These are phyloP conservation scores for Thrips palmi DNA, from an alignment of 1,140 invertebrate genomes.

Conservation along the genomic window DNA sequence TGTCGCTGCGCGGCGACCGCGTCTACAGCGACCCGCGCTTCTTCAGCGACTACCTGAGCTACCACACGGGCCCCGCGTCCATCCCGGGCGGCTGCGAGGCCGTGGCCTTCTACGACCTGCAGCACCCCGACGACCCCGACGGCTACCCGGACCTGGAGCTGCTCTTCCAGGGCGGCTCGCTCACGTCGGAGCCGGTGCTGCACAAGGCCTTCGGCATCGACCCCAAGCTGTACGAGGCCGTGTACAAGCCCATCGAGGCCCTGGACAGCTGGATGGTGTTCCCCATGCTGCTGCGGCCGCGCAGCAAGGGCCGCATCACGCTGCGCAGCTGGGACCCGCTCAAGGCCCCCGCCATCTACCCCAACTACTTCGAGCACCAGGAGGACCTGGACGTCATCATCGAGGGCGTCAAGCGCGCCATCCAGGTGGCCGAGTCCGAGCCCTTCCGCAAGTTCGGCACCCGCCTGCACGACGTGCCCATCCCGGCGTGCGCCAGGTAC, in stretches of 20 bases:
- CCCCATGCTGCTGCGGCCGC: slow-evolving; percentile 27
- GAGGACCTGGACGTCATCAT: slow-evolving; percentile 22
- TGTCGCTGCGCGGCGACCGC: slow-evolving; percentile 14
- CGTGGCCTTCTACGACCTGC: slow-evolving; percentile 51
- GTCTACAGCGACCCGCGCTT: slow-evolving; percentile 16
- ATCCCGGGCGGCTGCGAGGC: slow-evolving; percentile 66
- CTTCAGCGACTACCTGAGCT: slow-evolving; percentile 27
- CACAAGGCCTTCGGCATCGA: slow-evolving; percentile 32
- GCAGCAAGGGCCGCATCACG: slow-evolving; percentile 36
- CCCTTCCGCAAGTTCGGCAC: slow-evolving; percentile 25
- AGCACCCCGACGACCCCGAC: slow-evolving; percentile 35
- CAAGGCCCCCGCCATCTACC: slow-evolving; percentile 52
- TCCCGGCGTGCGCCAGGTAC: slow-evolving; percentile 35
- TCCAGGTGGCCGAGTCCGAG: slow-evolving; percentile 17
- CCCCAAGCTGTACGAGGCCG: slow-evolving; percentile 20
- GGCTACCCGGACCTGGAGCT: slow-evolving; percentile 59
- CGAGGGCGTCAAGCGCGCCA: slow-evolving; percentile 19
- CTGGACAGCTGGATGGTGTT: slow-evolving; percentile 21
- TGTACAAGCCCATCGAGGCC: slow-evolving; percentile 21
- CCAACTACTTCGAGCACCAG: slow-evolving; percentile 35
- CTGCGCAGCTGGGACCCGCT: slow-evolving; percentile 28
- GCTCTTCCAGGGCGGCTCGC: slow-evolving; percentile 35
- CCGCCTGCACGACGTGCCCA: slow-evolving; percentile 35
- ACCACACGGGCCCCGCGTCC: slow-evolving; percentile 47
- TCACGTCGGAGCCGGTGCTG: slow-evolving; percentile 31